Conservation (phyloP, 2,888 invertebrate genomes). For the Mythimna lalbum region DNA sequence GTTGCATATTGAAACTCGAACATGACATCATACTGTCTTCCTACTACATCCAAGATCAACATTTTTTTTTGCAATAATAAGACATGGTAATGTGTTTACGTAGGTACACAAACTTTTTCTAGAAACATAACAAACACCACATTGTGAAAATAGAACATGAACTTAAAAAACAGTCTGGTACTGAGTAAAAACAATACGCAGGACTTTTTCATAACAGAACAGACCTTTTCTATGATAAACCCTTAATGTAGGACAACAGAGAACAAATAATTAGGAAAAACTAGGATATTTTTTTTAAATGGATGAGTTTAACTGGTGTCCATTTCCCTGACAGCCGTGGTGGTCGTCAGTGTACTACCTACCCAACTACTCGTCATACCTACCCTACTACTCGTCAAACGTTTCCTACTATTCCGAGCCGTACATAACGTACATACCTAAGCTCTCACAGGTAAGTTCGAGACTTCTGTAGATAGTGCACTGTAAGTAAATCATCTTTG, state of each 20-base stretch:
- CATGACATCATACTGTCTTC: conserved; percentile 57
- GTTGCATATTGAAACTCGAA: conserved; percentile 39
- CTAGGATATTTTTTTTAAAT: conserved; percentile 2
- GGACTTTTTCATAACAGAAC: neutral
- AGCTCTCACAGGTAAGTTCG: conserved; percentile 85
- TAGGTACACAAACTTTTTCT: conserved; percentile 29
- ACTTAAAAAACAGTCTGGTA: neutral
- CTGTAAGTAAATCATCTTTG: conserved; percentile 63
- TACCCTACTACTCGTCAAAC: conserved; percentile 80
- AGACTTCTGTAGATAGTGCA: conserved; percentile 54
- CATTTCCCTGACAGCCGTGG: conserved; percentile 82
- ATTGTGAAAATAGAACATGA: conserved; percentile 11
- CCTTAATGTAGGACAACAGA: neutral
- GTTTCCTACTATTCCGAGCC: conserved; percentile 84
- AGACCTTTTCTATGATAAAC: neutral
- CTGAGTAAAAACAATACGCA: conserved; percentile 1
- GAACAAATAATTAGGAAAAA: conserved; percentile 9
- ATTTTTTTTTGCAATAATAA: conserved; percentile 12
- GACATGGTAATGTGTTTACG: conserved; percentile 8
- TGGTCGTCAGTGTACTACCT: conserved; percentile 85
- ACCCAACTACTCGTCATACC: conserved; percentile 72
- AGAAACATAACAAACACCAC: conserved; percentile 18
- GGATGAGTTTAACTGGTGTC: conserved; percentile 55
- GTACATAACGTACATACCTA: conserved; percentile 85
- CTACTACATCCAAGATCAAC: conserved; percentile 42